Evolutionary conservation across 2,113 vertebrate genomes (phyloP).

Genomic region (Brienomyrus brachyistius): DNA sequence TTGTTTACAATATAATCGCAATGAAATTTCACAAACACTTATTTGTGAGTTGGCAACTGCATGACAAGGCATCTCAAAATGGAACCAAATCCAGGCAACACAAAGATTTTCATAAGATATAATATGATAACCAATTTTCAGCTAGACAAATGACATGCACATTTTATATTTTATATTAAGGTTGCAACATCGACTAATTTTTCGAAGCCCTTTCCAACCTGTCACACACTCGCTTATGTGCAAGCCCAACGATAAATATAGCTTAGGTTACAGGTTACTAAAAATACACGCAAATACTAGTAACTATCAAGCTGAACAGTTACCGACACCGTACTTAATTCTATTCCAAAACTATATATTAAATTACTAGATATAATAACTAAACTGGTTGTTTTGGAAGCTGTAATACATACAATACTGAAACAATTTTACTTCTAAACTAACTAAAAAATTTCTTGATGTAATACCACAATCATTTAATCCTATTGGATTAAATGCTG

Average conservation of each 20-base stretch:
- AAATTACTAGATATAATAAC: not conserved
- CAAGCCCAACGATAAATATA: constrained; percentile 24
- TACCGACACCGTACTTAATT: not conserved
- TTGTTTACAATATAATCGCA: not conserved
- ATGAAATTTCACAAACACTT: not conserved
- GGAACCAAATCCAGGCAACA: not conserved
- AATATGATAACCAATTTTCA: not conserved
- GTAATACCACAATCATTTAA: not conserved
- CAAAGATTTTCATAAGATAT: not conserved
- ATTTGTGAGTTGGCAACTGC: not conserved
- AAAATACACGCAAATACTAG: constrained; percentile 19
- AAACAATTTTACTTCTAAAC: not conserved
- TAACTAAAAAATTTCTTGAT: not conserved
- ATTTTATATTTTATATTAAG: not conserved
- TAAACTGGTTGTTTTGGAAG: not conserved
- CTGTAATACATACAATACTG: not conserved
- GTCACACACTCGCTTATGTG: constrained; percentile 20
- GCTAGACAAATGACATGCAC: not conserved
- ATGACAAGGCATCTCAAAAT: not conserved
- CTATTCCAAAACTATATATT: not conserved
- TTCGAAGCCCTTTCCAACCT: constrained; percentile 8
- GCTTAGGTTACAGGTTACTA: constrained; percentile 33
- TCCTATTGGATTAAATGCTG: not conserved
- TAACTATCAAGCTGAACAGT: constrained; percentile 4
- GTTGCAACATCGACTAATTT: not conserved